Evolutionary conservation across 2,888 invertebrate genomes (phyloP).

Genomic region (Scaptomyza polygonia): DNA sequence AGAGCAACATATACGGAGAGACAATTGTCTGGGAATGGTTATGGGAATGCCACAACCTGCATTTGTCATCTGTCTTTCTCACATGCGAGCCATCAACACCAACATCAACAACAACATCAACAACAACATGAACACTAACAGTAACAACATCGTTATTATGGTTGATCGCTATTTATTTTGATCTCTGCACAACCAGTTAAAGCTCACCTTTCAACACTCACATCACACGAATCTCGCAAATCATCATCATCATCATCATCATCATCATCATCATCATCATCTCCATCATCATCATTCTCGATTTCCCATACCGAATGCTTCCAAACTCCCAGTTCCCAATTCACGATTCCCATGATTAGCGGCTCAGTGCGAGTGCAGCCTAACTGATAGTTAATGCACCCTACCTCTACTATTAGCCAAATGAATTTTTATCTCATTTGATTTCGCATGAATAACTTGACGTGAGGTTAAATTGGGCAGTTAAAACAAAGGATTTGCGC

Average conservation of each 20-base stretch:
- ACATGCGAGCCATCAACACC: conserved; percentile 12
- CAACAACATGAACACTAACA: conserved; percentile 22
- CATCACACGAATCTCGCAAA: conserved; percentile 13
- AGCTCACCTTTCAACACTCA: conserved; percentile 12
- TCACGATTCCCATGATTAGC: conserved; percentile 58
- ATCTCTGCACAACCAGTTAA: conserved; percentile 47
- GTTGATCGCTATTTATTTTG: conserved; percentile 31
- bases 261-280: conserved; percentile 17
- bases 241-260: conserved; percentile 13
- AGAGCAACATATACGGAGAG: conserved; percentile 44
- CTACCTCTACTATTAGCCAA: conserved; percentile 26
- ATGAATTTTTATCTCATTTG: conserved; percentile 7
- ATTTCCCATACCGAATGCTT: conserved; percentile 37
- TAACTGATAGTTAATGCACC: conserved; percentile 21
- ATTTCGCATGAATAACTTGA: background rate
- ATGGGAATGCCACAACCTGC: conserved; percentile 52
- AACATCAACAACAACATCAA: conserved; percentile 19
- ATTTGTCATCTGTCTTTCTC: conserved; percentile 34
- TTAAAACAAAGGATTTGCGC: conserved; percentile 3
- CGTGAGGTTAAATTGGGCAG: conserved; percentile 7
- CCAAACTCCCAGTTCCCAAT: conserved; percentile 12
- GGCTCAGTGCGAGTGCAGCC: conserved; percentile 31
- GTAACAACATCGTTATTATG: conserved; percentile 29
- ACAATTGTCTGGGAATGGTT: conserved; percentile 58
- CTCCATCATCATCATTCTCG: conserved; percentile 24